Percentiles rank a stretch among this genome's conserved stretches.
Evolutionary conservation across 2,888 invertebrate species (phyloP).

Genomic region (Unio pictorum): DNA sequence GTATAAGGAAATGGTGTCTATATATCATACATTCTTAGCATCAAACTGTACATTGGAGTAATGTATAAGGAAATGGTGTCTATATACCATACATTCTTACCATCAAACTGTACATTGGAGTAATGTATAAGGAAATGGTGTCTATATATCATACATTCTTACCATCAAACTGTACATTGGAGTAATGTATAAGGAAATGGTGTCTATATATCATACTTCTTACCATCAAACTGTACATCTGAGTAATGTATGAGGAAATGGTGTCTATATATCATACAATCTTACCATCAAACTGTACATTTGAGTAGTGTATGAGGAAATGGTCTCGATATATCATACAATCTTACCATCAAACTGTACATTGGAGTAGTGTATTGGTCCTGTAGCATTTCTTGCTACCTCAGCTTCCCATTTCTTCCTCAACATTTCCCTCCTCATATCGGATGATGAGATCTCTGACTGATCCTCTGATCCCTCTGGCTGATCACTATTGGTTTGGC

Average conservation of each 20-base stretch:
- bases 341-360: conserved; percentile 85
- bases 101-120: not conserved
- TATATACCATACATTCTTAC: no score
- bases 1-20: no score
- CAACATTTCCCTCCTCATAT: conserved; percentile 74
- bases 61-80: no score
- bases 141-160: conserved; percentile 41
- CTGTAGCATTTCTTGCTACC: conserved; percentile 71
- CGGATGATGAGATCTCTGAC: conserved; percentile 75
- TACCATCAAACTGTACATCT: not conserved
- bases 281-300: not conserved
- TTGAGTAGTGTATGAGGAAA: not conserved
- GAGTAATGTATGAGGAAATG: no score
- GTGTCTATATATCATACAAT: not conserved
- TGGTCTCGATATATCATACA: not conserved
- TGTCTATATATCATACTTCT: not conserved
- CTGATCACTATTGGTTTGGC: not conserved
- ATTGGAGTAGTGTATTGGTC: conserved; percentile 91
- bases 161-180: conserved; percentile 92
- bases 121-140: not conserved
- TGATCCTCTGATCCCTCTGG: conserved; percentile 7
- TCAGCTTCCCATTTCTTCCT: conserved; percentile 85
- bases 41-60: no score
- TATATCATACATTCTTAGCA: no score
- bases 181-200: conserved; percentile 81